Conservation (phyloP, 2,888 invertebrate genomes). For the Chymomyza procnemis region DNA sequence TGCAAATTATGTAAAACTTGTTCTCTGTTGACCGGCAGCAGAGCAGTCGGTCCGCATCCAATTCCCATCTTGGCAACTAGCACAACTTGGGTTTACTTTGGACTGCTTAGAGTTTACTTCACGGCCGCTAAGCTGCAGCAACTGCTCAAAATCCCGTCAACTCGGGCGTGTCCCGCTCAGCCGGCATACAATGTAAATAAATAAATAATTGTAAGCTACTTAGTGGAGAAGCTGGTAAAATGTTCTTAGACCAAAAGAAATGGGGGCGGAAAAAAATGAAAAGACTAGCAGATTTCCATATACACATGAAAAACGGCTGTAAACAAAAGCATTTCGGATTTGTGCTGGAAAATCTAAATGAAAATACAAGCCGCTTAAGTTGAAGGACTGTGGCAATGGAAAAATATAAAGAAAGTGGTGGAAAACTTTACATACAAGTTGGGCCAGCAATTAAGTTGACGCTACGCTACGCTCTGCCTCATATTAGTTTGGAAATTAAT, state of each 20-base stretch:
- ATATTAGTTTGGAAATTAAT: conserved; percentile 52
- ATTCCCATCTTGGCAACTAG: background rate
- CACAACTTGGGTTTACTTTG: conserved; percentile 14
- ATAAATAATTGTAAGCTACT: conserved; percentile 66
- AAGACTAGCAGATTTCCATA: background rate
- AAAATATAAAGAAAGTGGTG: background rate
- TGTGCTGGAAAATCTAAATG: conserved; percentile 15
- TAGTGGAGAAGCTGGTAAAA: conserved; percentile 23
- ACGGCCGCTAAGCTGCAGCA: conserved; percentile 53
- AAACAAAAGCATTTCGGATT: conserved; percentile 6
- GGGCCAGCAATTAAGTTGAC: conserved; percentile 29
- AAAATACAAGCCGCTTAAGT: conserved; percentile 18
- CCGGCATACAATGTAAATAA: conserved; percentile 40
- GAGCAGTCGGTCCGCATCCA: background rate
- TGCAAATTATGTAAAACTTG: conserved; percentile 43
- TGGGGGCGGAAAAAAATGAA: conserved; percentile 8
- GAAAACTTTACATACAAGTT: conserved; percentile 4
- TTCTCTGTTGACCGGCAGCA: conserved; percentile 3
- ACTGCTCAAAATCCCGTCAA: conserved; percentile 43
- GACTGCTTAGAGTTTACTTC: conserved; percentile 44
- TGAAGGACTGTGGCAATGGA: background rate
- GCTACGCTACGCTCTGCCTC: conserved; percentile 19
- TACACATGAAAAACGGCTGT: background rate
- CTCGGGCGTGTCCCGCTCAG: conserved; percentile 10
- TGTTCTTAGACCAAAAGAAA: conserved; percentile 20